These are phyloP conservation scores for Romanogobio albipinnatus DNA, from an alignment of 2,113 vertebrate genomes.

Conservation along the genomic window DNA sequence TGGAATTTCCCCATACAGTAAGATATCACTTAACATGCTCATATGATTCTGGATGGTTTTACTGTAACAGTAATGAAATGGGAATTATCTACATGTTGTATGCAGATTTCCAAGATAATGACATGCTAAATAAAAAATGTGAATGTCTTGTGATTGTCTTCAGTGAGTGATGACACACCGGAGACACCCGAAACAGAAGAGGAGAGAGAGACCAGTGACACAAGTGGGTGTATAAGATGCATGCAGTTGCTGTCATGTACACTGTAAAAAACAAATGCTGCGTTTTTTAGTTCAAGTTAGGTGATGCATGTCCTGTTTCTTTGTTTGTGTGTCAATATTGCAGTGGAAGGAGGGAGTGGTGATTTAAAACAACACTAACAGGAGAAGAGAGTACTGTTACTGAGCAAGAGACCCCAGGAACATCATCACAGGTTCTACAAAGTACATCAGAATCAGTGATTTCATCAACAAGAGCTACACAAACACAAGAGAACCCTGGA, in stretches of 20 bases:
- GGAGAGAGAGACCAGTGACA: no score
- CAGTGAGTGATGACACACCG: background rate
- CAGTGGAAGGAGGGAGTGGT: background rate
- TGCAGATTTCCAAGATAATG: background rate
- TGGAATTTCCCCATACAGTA: background rate
- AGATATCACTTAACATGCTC: background rate
- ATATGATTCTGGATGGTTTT: background rate
- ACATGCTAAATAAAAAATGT: background rate
- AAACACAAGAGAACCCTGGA: background rate
- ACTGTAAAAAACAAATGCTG: no score
- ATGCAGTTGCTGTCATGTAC: background rate
- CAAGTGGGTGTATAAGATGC: background rate
- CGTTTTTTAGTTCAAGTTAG: background rate
- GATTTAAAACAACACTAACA: background rate
- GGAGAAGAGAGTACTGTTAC: background rate
- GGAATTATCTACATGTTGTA: background rate
- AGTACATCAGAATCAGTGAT: background rate
- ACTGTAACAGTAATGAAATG: background rate
- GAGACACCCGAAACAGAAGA: no score
- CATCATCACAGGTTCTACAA: background rate
- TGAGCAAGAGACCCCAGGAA: background rate
- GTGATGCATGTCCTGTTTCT: background rate
- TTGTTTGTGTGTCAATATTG: background rate
- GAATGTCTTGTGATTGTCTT: background rate
- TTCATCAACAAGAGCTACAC: background rate